Evolutionary conservation across 2,113 vertebrate genomes (phyloP).

Genomic region (Notarius lentiginosus): DNA sequence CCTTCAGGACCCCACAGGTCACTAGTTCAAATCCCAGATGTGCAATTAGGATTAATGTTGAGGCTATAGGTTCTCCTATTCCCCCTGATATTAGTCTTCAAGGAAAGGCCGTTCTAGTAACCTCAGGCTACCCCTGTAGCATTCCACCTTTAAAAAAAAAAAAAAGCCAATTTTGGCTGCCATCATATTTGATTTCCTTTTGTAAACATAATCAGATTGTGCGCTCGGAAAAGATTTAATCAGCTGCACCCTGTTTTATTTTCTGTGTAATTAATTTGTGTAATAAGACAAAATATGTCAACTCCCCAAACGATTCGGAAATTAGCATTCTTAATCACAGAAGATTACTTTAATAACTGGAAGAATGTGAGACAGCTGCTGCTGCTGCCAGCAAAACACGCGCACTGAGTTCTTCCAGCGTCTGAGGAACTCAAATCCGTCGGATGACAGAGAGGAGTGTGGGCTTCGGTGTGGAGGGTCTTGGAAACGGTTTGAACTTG

Average conservation of each 20-base stretch:
- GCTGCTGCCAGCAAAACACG: slow-evolving; percentile 67
- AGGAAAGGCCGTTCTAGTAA: background rate
- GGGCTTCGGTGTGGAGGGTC: background rate
- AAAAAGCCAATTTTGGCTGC: slow-evolving; percentile 17
- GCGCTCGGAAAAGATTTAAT: slow-evolving; percentile 67
- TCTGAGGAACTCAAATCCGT: slow-evolving; percentile 26
- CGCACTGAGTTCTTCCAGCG: slow-evolving; percentile 65
- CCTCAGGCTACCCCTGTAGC: background rate
- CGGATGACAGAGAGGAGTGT: background rate
- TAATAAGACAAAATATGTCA: slow-evolving; percentile 66
- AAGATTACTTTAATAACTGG: slow-evolving; percentile 76
- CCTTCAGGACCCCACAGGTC: background rate
- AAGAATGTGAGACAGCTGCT: slow-evolving; percentile 73
- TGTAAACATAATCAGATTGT: slow-evolving; percentile 61
- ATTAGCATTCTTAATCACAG: slow-evolving; percentile 79
- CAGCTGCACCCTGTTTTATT: slow-evolving; percentile 71
- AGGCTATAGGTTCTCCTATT: background rate
- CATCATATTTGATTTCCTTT: slow-evolving; percentile 35
- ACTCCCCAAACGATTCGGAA: slow-evolving; percentile 67
- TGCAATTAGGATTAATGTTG: background rate
- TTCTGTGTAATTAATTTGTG: slow-evolving; percentile 76
- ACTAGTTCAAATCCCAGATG: slow-evolving; percentile 16
- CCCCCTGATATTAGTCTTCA: background rate
- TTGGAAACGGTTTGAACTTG: background rate
- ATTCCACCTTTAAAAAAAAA: background rate